These are phyloP conservation scores for Haliclona indistincta DNA, from an alignment of 37 sponge, comb jelly and placozoan species.

Conservation along the genomic window DNA sequence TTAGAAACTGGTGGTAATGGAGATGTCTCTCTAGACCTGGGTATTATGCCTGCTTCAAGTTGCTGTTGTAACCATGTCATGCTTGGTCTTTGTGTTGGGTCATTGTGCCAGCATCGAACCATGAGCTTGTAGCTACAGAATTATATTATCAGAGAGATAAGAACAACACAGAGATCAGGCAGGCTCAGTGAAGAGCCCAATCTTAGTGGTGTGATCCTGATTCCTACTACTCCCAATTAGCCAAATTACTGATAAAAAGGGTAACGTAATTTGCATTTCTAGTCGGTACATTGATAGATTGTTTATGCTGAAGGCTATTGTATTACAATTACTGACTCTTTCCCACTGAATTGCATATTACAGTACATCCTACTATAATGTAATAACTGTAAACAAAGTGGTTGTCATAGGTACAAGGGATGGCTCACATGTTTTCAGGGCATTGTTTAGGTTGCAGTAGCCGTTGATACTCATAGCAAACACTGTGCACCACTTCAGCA, in stretches of 20 bases:
- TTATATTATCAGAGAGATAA: not conserved
- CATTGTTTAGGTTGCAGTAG: slow-evolving; percentile 40
- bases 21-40: slow-evolving; percentile 8
- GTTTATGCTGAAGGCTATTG: too few species aligned
- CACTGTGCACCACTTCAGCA: slow-evolving; percentile 35
- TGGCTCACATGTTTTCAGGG: slow-evolving; percentile 51
- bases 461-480: slow-evolving; percentile 13
- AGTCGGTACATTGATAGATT: too few species aligned
- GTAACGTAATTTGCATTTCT: too few species aligned
- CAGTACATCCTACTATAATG: not conserved
- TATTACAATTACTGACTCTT: not conserved
- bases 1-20: not conserved
- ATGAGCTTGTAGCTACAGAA: slow-evolving; percentile 47
- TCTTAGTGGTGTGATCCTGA: too few species aligned
- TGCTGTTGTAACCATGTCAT: slow-evolving; percentile 22
- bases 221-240: too few species aligned
- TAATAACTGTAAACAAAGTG: not conserved
- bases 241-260: too few species aligned
- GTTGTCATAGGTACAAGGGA: not conserved
- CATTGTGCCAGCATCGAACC: slow-evolving; percentile 43
- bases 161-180: too few species aligned
- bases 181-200: too few species aligned
- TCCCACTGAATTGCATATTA: not conserved
- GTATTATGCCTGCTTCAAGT: slow-evolving; percentile 52
- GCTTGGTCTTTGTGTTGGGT: slow-evolving; percentile 29